These are phyloP conservation scores for Aplysia californica DNA, from an alignment of 1,140 invertebrate genomes.

Conservation along the genomic window DNA sequence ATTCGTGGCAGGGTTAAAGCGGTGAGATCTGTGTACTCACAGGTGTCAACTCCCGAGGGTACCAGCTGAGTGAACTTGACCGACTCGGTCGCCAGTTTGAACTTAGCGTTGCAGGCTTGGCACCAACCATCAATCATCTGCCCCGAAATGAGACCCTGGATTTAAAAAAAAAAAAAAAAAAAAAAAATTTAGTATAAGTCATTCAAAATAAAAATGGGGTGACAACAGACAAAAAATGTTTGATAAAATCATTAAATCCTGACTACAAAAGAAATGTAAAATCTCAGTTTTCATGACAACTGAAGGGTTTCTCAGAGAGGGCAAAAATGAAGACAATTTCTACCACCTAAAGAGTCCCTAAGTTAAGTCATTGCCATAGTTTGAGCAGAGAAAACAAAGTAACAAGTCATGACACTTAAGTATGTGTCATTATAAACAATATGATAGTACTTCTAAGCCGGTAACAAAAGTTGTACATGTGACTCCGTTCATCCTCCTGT, in stretches of 20 bases:
- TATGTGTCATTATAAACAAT: no score
- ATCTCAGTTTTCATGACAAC: neutral
- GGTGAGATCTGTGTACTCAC: no score
- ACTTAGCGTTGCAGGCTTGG: slow-evolving; percentile 55
- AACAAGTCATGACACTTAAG: no score
- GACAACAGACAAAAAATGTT: no score
- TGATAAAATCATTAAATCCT: no score
- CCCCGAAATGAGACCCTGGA: slow-evolving; percentile 52
- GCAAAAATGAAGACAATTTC: neutral
- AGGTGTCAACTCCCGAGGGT: slow-evolving; percentile 35
- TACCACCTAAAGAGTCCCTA: neutral
- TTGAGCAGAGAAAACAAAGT: no score
- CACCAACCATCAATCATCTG: slow-evolving; percentile 55
- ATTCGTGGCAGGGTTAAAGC: no score
- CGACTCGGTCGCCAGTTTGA: slow-evolving; percentile 54
- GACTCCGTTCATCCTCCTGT: no score
- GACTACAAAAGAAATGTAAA: neutral
- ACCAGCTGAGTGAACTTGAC: slow-evolving; percentile 52
- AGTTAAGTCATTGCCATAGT: no score
- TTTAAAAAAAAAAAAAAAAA: neutral
- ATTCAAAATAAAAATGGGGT: neutral
- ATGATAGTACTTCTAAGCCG: no score
- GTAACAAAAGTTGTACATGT: no score
- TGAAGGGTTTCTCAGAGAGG: neutral
- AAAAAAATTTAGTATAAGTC: neutral